Evolutionary conservation across 2,797 vertebrate species (phyloP), one percentile per base, ranked within the genome.

Genomic region (Pangasius sanitwongsei): DNA sequence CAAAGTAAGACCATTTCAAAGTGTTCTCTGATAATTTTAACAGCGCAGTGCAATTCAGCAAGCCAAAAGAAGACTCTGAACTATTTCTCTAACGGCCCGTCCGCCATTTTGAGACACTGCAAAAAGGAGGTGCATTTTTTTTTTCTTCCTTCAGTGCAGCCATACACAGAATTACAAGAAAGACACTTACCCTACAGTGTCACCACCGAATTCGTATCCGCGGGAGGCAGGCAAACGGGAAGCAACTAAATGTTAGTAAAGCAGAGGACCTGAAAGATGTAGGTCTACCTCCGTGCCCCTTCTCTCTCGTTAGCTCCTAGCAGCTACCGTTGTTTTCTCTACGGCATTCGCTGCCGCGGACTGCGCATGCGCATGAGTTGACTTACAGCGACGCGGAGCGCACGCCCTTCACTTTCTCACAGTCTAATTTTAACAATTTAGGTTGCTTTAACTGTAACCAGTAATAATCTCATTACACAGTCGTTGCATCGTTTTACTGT

Each of bases 101-200:
- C 98, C 97, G 98, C 98, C 98, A 99, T 99, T 99, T 99, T 99
- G 97, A 98, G 98, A 97, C 96, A 96, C 93, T 50, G 94, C 86
- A 95, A 95, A 96, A 96, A 97, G 96, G 96, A 97, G 97, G 95
- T 94, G 95, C 93, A 96, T 96, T 96, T 96, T 94, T 94, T 94
- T 12, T 2, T 1, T 96, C 91, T 93, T 94, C 89, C 92, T 93
- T 91, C 87, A 75, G 89, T 87, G 84, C 55, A 25, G 53, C 44
- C 67, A 25, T 28, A 50, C 50, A 80, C 11, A 57, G 6, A 44
- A 37, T 70, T 0, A 77, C 48, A 74, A 65, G 34, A 31, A 7
- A 25, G 44, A 31, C 63, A 67, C 92, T 96, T 92, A 97, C 96
- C 94, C 83, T 96, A 92, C 90, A 89, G 90, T 89, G 90, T 89